Evolutionary conservation across 2,888 invertebrate genomes (phyloP), one percentile per base, ranked within the genome.

Genomic region (Zelleria hepariella): DNA sequence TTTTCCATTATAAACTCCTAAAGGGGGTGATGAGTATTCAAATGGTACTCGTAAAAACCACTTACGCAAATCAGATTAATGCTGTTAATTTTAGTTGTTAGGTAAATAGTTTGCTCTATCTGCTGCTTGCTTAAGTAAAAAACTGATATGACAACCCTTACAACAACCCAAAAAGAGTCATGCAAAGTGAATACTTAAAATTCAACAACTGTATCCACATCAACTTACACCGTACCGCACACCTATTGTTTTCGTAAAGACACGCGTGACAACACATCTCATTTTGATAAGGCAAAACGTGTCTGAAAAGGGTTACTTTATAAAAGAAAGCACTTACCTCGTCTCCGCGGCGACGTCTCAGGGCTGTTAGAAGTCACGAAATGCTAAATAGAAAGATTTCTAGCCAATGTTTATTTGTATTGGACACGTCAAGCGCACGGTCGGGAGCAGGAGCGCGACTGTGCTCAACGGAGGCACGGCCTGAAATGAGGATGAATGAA

Each of bases 401-500:
- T 8, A 51, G 15, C 20, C 51, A 58, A 51, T 58, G 81, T 82
- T 82, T 81, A 76, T 80, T 69, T 76, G 66, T 65, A 66, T 68
- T 74, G 68, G 71, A 75, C 72, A 73, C 75, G 75, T 71, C 66
- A 66, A 71, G n/a, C 70, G 68, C 64, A 61, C 61, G 56, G 58
- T 42, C 32, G 60, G 10, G 25, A 61, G 20, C 23, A 60, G 15
- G 58, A 62, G 57, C 62, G 65, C 78, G 72, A 66, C 67, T 68
- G 68, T 68, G 72, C 75, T 27, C 59, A 64, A 59, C 73, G 77
- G 73, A 66, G 65, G 67, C 60, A 63, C 64, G 65, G 70, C 70
- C 75, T 53, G 25, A 42, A 58, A 24, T 58, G 69, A 74, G 78
- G 80, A 79, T 86, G 86, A 86, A 86, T 86, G 86, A 79, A 81